A percentile compares a stretch with the other conserved stretches of the same genome.
These are phyloP conservation scores for Bubalus kerabau DNA, from an alignment of 2,113 vertebrate species.

Conservation along the genomic window DNA sequence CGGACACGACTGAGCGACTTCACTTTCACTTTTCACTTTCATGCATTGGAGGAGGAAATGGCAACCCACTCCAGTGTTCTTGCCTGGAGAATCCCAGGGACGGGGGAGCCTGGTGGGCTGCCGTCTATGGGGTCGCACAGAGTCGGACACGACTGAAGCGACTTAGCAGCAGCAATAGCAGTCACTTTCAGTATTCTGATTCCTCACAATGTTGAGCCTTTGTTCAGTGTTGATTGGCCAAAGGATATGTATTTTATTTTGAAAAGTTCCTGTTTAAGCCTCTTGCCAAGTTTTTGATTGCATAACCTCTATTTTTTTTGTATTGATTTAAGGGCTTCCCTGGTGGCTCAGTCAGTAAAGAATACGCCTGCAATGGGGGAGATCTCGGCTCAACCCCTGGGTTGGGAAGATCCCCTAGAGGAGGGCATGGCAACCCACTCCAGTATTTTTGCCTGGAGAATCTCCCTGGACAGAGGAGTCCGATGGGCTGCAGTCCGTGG, in stretches of 20 bases:
- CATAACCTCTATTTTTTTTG: neutral
- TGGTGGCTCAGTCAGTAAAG: neutral
- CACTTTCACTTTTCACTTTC: too few species aligned
- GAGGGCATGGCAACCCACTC: neutral
- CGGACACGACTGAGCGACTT: too few species aligned
- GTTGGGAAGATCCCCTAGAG: neutral
- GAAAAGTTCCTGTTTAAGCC: neutral
- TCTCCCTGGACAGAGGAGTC: neutral
- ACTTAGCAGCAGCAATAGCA: too few species aligned
- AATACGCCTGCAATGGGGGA: neutral
- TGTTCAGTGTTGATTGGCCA: neutral
- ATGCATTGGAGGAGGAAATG: too few species aligned
- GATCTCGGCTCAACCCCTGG: fast-evolving
- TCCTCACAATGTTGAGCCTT: neutral
- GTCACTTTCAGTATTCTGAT: neutral
- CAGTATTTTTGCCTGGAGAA: neutral
- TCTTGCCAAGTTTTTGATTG: neutral
- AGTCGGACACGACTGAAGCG: too few species aligned
- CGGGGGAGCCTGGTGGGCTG: too few species aligned
- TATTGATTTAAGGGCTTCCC: neutral
- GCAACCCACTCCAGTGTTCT: too few species aligned
- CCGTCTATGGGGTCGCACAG: too few species aligned
- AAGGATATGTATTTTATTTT: neutral
- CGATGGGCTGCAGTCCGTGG: neutral
- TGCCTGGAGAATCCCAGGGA: too few species aligned